Evolutionary conservation across 2,797 vertebrate species (phyloP), one percentile per base, ranked within the genome.

Genomic region (Buceros bicornis): DNA sequence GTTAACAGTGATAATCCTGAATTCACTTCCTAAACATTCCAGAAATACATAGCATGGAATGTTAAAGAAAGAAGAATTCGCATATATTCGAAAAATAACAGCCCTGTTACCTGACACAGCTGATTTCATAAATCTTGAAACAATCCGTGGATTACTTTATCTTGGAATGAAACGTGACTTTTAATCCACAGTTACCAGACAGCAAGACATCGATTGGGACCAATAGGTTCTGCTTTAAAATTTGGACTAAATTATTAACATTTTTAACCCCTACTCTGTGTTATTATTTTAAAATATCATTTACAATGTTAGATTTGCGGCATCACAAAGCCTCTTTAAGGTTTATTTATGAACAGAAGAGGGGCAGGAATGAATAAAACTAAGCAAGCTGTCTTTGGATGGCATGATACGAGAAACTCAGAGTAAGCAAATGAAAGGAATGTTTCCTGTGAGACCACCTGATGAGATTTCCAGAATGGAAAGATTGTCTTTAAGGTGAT

Each of bases 401-500:
- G 64, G 58, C 28, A 51, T 2, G 35, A 67, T 62, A 42, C 22
- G 2, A 92, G 94, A 80, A 84, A 90, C 37, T 58, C 64, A 58
- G 65, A 74, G 48, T 57, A 85, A 92, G 78, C 76, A 94, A 89
- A 87, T 93, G 85, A 95, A 96, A 94, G 73, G 67, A 87, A 72
- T 43, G 56, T 64, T 91, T 91, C 92, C 93, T 94, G 2, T 4
- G 87, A 94, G 93, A 88, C 45, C 84, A 26, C 40, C 62, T 74
- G 72, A 76, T 37, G 88, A 92, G 95, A 53, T 93, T 95, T 71
- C 47, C 50, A 73, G 64, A 85, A 86, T 86, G 66, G 61, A 95
- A 15, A 54, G 66, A 90, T 80, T 94, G 87, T 67, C 70, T 97
- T 95, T 94, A 94, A 94, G 94, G 88, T 86, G 84, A 93, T 96